Evolutionary conservation across 2,113 vertebrate genomes (phyloP), one percentile per base, ranked within the genome.

Genomic region (Rissa tridactyla): DNA sequence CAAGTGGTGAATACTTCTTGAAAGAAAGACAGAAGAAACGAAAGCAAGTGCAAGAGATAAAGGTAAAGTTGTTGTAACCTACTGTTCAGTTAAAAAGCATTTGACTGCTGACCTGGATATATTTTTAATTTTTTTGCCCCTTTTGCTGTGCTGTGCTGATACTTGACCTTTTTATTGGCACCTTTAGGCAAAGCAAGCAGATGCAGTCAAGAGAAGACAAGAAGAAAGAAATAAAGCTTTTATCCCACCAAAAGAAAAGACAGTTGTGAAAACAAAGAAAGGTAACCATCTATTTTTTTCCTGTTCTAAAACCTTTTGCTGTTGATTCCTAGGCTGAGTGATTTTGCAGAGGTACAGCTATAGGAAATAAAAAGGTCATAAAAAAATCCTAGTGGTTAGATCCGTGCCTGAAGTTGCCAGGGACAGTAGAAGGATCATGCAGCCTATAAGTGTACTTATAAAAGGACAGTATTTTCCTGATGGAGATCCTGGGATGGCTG

Each of bases 201-300:
- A 99, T 81, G 98, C 98, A 23, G 13, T 99, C 82, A 99, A 95
- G 79, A 99, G 98, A 96, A 99, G 98, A 91, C 99, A 99, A 92
- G 98, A 99, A 75, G 98, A 99, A 98, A 98, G 99, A 91, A 99
- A 99, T 87, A 99, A 99, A 98, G 99, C 99, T 15, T 99, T 99
- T 96, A 98, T 99, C 95, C 99, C 99, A 95, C 99, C 99, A 13
- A 99, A 99, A 96, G 99, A 99, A 97, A 99, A 99, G 77, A 97
- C 98, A 36, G 75, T 75, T 49, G 51, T 98, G 87, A 99, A 99
- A 87, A 96, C 92, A 42, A 97, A 97, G 47, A 98, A 99, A 98
- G 99, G 99, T 99, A 98, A 97, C 26, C 0, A 6, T 47, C 77
- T 49, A 3, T 29, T 57, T 36, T 61, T 61, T 54, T 71, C 65